Evolutionary conservation across 2,113 vertebrate species (phyloP).

Genomic region (Laterallus jamaicensis): DNA sequence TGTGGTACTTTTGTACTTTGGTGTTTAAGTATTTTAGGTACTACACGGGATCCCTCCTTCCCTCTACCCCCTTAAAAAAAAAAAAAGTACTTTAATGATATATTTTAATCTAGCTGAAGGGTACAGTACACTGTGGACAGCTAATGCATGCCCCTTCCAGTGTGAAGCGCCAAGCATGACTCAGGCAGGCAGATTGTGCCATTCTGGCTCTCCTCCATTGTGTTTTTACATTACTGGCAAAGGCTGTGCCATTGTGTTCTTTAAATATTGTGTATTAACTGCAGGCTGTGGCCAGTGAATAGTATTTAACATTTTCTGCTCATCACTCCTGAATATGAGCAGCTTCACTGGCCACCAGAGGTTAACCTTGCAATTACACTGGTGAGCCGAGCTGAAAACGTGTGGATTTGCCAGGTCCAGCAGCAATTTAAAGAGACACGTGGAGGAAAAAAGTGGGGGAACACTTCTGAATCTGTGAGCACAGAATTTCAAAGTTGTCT

Average conservation of each 20-base stretch:
- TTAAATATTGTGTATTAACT: constrained; percentile 62
- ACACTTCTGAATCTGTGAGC: neutral
- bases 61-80: no score
- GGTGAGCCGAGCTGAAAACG: neutral
- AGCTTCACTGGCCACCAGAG: neutral
- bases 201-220: constrained; percentile 52
- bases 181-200: constrained; percentile 43
- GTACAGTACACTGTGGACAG: constrained; percentile 19
- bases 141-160: constrained; percentile 16
- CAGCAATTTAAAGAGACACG: neutral
- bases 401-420: neutral
- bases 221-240: constrained; percentile 61
- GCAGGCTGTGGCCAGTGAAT: constrained; percentile 44
- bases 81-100: constrained; percentile 26
- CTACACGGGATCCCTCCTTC: neutral
- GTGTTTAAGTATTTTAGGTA: constrained; percentile 50
- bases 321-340: neutral
- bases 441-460: neutral
- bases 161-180: constrained; percentile 26
- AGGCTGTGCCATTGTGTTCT: constrained; percentile 64
- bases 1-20: constrained; percentile 12
- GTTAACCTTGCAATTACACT: constrained; percentile 11
- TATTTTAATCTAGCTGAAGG: constrained; percentile 7
- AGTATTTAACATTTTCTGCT: constrained; percentile 43
- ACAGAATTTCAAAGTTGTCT: neutral